Percentiles rank a stretch among this genome's conserved stretches.
Conservation (phyloP, 2,797 vertebrate genomes). For the Pampus argenteus region DNA sequence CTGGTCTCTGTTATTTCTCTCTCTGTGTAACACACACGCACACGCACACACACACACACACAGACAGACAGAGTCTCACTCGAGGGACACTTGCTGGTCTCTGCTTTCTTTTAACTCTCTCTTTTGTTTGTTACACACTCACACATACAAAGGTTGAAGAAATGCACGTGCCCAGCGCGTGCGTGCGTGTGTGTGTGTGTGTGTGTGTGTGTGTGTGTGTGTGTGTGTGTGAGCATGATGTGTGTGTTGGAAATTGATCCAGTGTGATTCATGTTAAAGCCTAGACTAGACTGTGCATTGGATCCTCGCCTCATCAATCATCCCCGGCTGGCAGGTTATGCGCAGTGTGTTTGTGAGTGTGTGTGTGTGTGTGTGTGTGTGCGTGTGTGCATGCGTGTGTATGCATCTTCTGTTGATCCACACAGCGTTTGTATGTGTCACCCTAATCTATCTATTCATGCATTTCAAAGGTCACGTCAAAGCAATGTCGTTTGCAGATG, state of each 20-base stretch:
- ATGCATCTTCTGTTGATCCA: constrained; percentile 46
- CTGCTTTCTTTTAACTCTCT: constrained; percentile 20
- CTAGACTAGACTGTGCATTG: constrained; percentile 61
- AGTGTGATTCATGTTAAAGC: constrained; percentile 72
- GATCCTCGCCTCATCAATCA: constrained; percentile 78
- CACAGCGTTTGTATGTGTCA: constrained; percentile 60
- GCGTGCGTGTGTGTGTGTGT: constrained; percentile 2
- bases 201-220: neutral
- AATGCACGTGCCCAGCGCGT: constrained; percentile 40
- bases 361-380: neutral
- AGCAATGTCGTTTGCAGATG: constrained; percentile 61
- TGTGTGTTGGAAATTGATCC: constrained; percentile 62
- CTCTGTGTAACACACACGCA: constrained; percentile 6
- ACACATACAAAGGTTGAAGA: constrained; percentile 1
- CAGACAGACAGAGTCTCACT: constrained; percentile 27
- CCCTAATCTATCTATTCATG: constrained; percentile 56
- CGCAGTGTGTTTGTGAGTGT: constrained; percentile 49
- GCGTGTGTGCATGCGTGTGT: neutral
- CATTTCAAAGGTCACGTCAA: constrained; percentile 79
- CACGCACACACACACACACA: constrained; percentile 21
- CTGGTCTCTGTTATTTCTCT: constrained; percentile 30
- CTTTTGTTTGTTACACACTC: neutral
- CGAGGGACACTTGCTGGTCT: constrained; percentile 50
- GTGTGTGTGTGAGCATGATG: neutral
- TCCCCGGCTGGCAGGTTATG: constrained; percentile 66